Evolutionary conservation across 2,113 vertebrate species (phyloP).

Genomic region (Rhodinocichla rosea): DNA sequence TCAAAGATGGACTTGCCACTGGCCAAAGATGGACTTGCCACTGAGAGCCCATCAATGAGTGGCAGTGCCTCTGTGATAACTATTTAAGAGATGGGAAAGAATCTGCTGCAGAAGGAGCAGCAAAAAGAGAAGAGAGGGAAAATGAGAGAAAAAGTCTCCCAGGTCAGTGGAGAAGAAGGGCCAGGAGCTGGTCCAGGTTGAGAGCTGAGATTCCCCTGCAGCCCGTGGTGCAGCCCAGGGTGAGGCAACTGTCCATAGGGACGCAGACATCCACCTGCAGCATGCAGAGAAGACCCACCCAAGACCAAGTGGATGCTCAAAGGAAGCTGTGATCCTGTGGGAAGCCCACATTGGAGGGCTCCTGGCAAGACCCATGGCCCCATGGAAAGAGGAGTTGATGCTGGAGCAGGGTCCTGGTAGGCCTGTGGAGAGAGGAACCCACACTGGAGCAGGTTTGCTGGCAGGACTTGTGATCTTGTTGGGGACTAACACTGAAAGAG

Average conservation of each 20-base stretch:
- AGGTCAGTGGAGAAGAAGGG: background rate
- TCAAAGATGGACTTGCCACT: background rate
- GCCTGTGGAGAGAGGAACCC: background rate
- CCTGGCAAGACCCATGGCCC: background rate
- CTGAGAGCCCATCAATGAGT: background rate
- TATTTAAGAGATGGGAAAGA: background rate
- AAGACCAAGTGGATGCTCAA: background rate
- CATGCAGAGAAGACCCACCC: background rate
- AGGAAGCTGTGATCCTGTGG: background rate
- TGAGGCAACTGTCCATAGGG: background rate
- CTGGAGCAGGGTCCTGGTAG: background rate
- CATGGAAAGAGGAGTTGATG: background rate
- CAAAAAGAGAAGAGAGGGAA: background rate
- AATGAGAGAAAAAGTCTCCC: background rate
- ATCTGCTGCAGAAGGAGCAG: background rate
- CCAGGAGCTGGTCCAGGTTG: background rate
- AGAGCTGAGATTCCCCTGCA: background rate
- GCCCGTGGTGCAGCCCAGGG: rapidly evolving
- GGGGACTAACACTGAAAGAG: background rate
- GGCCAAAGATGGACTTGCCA: background rate
- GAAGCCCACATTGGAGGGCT: background rate
- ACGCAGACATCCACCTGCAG: background rate
- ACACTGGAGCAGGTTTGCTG: background rate
- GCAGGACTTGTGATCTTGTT: rapidly evolving
- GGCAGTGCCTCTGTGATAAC: background rate